These are phyloP conservation scores for Mustela erminea DNA, from an alignment of 2,797 vertebrate species.

Conservation along the genomic window DNA sequence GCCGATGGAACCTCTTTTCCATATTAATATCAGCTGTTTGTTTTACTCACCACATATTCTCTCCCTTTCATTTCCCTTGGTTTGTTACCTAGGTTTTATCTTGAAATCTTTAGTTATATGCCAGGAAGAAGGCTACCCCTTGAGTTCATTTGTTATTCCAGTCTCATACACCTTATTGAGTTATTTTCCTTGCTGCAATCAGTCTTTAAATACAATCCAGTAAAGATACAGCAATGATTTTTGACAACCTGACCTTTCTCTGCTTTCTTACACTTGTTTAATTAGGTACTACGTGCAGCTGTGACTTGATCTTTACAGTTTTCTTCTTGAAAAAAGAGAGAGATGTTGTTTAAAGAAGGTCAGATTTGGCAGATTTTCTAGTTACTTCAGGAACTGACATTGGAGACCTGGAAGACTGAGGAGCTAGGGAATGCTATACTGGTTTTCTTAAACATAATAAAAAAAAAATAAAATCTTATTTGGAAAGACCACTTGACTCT, in stretches of 20 bases:
- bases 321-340: constrained; percentile 82
- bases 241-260: constrained; percentile 91
- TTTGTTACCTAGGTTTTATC: constrained; percentile 79
- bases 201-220: constrained; percentile 89
- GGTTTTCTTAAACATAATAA: constrained; percentile 81
- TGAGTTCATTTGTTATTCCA: constrained; percentile 86
- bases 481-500: constrained; percentile 73
- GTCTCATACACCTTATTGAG: constrained; percentile 88
- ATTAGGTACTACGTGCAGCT: constrained; percentile 88
- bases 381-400: constrained; percentile 80
- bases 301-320: constrained; percentile 88
- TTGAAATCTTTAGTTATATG: constrained; percentile 71
- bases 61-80: constrained; percentile 78
- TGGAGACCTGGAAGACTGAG: constrained; percentile 74
- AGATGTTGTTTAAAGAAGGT: constrained; percentile 88
- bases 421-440: constrained; percentile 63
- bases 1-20: constrained; percentile 32
- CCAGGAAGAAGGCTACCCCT: constrained; percentile 72
- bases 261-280: constrained; percentile 91
- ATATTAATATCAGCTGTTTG: constrained; percentile 71
- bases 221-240: constrained; percentile 90
- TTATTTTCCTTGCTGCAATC: constrained; percentile 89
- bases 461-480: constrained; percentile 49
- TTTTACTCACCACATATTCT: constrained; percentile 63
- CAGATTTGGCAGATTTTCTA: constrained; percentile 87